Conservation (phyloP, 2,888 invertebrate genomes). For the Heterodera filipjevi region DNA sequence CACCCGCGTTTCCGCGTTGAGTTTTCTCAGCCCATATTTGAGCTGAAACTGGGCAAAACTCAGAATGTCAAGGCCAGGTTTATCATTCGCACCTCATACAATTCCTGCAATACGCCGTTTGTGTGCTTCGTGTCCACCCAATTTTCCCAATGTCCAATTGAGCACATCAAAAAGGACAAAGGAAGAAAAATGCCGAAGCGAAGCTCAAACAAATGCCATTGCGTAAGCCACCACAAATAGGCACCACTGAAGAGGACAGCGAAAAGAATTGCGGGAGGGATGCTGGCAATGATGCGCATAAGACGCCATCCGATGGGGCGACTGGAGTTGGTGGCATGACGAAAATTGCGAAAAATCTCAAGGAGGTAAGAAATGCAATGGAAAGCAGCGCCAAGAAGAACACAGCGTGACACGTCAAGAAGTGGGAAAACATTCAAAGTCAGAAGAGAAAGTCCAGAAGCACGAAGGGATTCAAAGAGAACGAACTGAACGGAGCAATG, state of each 20-base stretch:
- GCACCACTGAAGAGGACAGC: constrained; percentile 25
- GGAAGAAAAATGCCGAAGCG: constrained; percentile 44
- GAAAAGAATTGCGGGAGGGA: constrained; percentile 32
- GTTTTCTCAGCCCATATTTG: constrained; percentile 59
- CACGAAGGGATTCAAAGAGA: constrained; percentile 50
- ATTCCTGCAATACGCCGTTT: constrained; percentile 50
- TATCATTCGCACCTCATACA: constrained; percentile 46
- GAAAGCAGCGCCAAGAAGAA: constrained; percentile 43
- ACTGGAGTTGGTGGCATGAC: background rate
- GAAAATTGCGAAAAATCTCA: constrained; percentile 34
- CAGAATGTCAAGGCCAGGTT: background rate
- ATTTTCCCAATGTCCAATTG: constrained; percentile 60
- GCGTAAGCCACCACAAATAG: constrained; percentile 37
- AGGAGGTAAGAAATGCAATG: constrained; percentile 50
- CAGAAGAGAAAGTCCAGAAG: constrained; percentile 50
- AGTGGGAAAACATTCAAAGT: constrained; percentile 44
- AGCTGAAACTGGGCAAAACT: constrained; percentile 37
- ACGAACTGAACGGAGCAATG: constrained; percentile 43
- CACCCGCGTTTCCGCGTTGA: constrained; percentile 51
- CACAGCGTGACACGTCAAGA: constrained; percentile 41
- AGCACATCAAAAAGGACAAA: constrained; percentile 48
- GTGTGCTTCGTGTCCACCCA: constrained; percentile 56
- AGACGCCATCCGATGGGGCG: constrained; percentile 31
- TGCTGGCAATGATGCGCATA: constrained; percentile 16
- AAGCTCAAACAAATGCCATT: constrained; percentile 17